These are phyloP conservation scores for Caenorhabditis brenneri DNA, from an alignment of 1,140 invertebrate species.

Conservation along the genomic window DNA sequence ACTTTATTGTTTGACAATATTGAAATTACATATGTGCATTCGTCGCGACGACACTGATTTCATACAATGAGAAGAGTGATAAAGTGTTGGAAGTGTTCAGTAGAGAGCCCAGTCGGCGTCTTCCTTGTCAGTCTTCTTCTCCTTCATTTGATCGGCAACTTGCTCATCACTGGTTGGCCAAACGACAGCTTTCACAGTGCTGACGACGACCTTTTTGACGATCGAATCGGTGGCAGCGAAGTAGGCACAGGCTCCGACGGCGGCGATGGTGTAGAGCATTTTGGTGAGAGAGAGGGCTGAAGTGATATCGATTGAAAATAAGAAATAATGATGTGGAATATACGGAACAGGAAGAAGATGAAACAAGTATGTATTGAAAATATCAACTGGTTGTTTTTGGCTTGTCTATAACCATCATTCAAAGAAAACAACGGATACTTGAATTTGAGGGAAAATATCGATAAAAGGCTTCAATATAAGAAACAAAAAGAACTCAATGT, in stretches of 20 bases:
- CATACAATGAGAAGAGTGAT: not conserved
- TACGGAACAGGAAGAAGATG: not conserved
- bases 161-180: constrained; percentile 22
- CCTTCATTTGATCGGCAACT: constrained; percentile 4
- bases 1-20: not conserved
- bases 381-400: too few relatives aligned
- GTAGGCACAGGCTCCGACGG: constrained; percentile 27
- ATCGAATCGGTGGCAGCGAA: not conserved
- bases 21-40: constrained; percentile 4
- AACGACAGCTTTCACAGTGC: constrained; percentile 11
- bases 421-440: too few relatives aligned
- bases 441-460: too few relatives aligned
- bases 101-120: constrained; percentile 11
- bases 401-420: too few relatives aligned
- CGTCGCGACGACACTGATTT: not conserved
- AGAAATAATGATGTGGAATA: not conserved
- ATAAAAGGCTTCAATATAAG: too few relatives aligned
- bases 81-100: not conserved
- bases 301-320: not conserved
- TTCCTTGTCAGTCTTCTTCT: constrained; percentile 25
- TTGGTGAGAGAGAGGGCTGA: not conserved
- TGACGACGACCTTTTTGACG: constrained; percentile 21
- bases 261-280: constrained; percentile 30
- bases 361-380: not conserved
- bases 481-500: too few relatives aligned